Evolutionary conservation across 2,113 vertebrate species (phyloP), one percentile per base, ranked within the genome.

Genomic region (Aspiorhynchus laticeps): DNA sequence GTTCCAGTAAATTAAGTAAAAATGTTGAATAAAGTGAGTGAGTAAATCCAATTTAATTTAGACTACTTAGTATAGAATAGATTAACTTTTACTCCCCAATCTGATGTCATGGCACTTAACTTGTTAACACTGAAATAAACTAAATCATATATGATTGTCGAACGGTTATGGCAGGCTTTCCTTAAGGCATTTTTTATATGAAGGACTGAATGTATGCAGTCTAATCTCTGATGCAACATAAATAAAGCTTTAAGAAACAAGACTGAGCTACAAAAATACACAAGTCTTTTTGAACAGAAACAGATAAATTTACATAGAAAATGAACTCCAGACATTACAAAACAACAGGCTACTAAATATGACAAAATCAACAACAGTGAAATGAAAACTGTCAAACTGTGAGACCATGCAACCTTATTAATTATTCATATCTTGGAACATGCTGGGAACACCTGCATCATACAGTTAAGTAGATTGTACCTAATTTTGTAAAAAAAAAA

Each of bases 371-470:
- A 53, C 74, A 28, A n/a, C 46, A 53, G 46, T 53, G 76, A 78
- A 31, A 77, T 46, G 75, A 26, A 43, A 76, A 76, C 73, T 26
- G 73, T 76, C 73, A 76, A 26, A 46, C 73, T 76, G 73, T 17
- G 41, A 78, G 53, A 5, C 26, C 26, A 78, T 11, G 17, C 17
- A 12, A 21, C 26, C 11, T 33, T 33, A 33, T 78, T 48, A 9
- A 78, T 78, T 78, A 78, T 78, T 78, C 76, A 78, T 78, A 28
- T 31, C 48, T 48, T 51, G 46, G 2, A 51, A 5, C 43, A 53
- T 53, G 43, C 76, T 51, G 76, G 46, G 28, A 78, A 78, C 76
- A 78, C 48, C 76, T 78, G 73, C 24, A 78, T 31, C 43, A 78
- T 21, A 21, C 33, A 53, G 14, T 78, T 78, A 53, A 33, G 46